Evolutionary conservation across 2,797 vertebrate species (phyloP), one percentile per base, ranked within the genome.

Genomic region (Parotocinclus haroldoi): DNA sequence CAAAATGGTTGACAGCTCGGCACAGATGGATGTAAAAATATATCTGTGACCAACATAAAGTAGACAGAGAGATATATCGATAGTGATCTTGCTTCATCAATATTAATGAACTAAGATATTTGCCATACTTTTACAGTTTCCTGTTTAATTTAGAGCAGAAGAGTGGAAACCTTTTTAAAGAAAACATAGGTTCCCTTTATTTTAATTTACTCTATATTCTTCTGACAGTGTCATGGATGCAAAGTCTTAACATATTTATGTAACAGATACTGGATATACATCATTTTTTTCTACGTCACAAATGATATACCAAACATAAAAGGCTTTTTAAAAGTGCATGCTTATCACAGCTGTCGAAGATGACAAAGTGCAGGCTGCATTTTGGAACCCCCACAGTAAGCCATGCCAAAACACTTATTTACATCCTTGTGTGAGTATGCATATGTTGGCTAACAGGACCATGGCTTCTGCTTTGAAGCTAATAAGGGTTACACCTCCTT

Each of bases 271-370:
- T 42, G 7, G 10, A 42, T 1, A 42, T 8, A 42, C 40, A 42
- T 11, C 1, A 48, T 9, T 48, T 48, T 46, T n/a, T 8, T 7
- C 40, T 12, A 12, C 40, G 13, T 46, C 44, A 46, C 4, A 46
- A 46, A 46, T 2, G 10, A 11, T n/a, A 46, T 46, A 1, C n/a
- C 11, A 46, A 12, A 12, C 45, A 46, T 11, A n/a, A 46, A n/a
- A 2, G 14, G 14, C n/a, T 44, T 55, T 56, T 59, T 64, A 14
- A 55, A 39, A 44, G 17, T 44, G 3, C 16, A 9, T 39, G 49
- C 68, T 67, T 61, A 71, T 73, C 63, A 70, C 62, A 60, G 19
- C 51, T 67, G 63, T 13, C 69, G 66, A 45, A 66, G 13, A 54
- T 58, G 57, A 72, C 58, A 63, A 59, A 58, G 51, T 58, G 8